Conservation (phyloP, 1,140 invertebrate species). For the Drosophila ananassae region DNA sequence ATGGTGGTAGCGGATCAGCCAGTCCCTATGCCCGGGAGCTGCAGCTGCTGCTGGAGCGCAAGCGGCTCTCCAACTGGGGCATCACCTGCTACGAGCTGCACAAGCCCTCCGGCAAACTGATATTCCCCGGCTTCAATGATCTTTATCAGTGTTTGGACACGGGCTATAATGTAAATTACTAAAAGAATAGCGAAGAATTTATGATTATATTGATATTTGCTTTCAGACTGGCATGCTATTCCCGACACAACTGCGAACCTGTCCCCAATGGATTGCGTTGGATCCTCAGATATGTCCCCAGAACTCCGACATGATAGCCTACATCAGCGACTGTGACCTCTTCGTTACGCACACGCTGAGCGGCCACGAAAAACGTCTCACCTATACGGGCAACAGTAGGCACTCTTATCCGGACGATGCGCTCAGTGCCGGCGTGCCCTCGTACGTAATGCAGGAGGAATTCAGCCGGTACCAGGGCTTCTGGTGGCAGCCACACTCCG, state of each 20-base stretch:
- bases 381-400: conserved; percentile 92
- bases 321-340: conserved; percentile 95
- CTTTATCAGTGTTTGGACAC: conserved; percentile 92
- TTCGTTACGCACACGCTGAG: conserved; percentile 93
- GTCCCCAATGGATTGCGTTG: conserved; percentile 88
- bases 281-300: conserved; percentile 96
- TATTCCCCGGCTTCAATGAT: conserved; percentile 95
- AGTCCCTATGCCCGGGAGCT: conserved; percentile 90
- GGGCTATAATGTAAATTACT: conserved; percentile 86
- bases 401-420: conserved; percentile 91
- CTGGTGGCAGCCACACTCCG: conserved; percentile 96
- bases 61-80: conserved; percentile 95
- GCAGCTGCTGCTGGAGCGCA: conserved; percentile 95
- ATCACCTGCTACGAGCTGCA: conserved; percentile 97
- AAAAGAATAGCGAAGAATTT: neutral
- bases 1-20: conserved; percentile 83
- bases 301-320: conserved; percentile 94
- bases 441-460: conserved; percentile 99
- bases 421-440: conserved; percentile 95
- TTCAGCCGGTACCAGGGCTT: conserved; percentile 97
- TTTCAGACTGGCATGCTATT: conserved; percentile 87
- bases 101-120: conserved; percentile 90
- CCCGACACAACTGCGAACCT: conserved; percentile 89
- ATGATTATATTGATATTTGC: neutral
- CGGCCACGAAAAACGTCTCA: conserved; percentile 90